Evolutionary conservation across 1,140 invertebrate genomes (phyloP), one percentile per base, ranked within the genome.

Genomic region (Brachionus angularis): DNA sequence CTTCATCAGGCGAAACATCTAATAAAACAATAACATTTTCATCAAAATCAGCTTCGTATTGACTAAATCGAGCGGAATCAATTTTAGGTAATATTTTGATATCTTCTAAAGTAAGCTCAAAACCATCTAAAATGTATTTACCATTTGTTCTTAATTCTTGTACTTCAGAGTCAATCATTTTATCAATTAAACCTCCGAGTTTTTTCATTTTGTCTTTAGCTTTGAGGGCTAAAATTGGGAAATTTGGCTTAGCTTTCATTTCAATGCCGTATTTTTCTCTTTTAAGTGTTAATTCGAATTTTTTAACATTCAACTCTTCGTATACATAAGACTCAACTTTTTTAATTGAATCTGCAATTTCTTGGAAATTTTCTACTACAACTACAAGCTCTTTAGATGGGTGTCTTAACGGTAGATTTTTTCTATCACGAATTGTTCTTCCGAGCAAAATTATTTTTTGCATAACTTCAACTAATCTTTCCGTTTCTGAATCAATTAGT

Each of bases 401-500:
- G 84, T 96, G 97, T 79, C 98, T 98, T 0, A 96, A 85, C 0
- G 95, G 94, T 67, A 97, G 85, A 1, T 90, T 95, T 79, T 91
- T 91, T 33, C 93, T 85, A 77, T 98, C 96, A 61, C 96, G 83
- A 49, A 97, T 83, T 8, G 96, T 86, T 73, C 96, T 85, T 5
- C 93, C 95, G 3, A 98, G 79, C 79, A 98, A 94, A 74, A 99
- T 91, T 7, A 98, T 89, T 18, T 87, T 87, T 83, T 98, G 95
- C 93, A 99, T 96, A 74, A 87, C 84, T 34, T 86, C 84, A 0
- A 99, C 92, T 61, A 92, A 88, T 72, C 86, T 84, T 82, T 99
- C 96, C 71, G 96, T 96, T 33, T 88, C 84, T 72, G 84, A 84
- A 79, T 96, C 86, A 50, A 98, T 94, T 7, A 72, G 52, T 23